A percentile compares a stretch with the other conserved stretches of the same genome.
Conservation (phyloP, 2,888 invertebrate genomes). For the Notocelia uddmanniana region DNA sequence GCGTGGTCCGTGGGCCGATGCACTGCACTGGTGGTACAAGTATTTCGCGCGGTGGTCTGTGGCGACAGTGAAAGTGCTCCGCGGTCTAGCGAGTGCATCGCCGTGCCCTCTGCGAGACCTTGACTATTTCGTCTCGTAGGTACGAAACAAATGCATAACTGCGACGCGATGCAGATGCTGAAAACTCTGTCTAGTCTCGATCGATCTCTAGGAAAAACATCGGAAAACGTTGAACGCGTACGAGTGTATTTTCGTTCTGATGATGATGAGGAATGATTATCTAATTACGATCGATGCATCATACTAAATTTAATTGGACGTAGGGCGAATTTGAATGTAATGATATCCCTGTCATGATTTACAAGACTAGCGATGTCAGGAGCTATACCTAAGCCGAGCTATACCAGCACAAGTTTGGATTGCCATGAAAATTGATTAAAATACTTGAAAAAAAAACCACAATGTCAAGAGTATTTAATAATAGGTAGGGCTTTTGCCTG, state of each 20-base stretch:
- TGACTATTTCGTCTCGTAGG: slow-evolving; percentile 50
- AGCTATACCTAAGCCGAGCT: background rate
- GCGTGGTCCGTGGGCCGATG: slow-evolving; percentile 33
- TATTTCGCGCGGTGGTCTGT: slow-evolving; percentile 61
- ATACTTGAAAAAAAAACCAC: too few relatives aligned
- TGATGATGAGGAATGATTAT: background rate
- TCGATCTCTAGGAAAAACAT: background rate
- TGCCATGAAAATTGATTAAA: too few relatives aligned
- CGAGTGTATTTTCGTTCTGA: background rate
- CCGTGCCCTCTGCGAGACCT: slow-evolving; percentile 57
- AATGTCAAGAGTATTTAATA: too few relatives aligned
- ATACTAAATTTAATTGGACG: background rate
- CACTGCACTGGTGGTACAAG: slow-evolving; percentile 48
- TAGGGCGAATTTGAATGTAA: background rate
- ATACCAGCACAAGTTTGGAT: background rate
- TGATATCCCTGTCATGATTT: too few relatives aligned
- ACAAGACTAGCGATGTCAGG: background rate
- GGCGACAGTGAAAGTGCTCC: slow-evolving; percentile 77
- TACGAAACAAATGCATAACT: slow-evolving; percentile 33
- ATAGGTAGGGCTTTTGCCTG: too few relatives aligned
- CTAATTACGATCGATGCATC: background rate
- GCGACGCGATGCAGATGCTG: background rate
- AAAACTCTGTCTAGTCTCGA: background rate
- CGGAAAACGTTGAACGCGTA: background rate
- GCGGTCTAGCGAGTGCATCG: slow-evolving; percentile 62